Evolutionary conservation across 2,797 vertebrate genomes (phyloP).

Genomic region (Megalops cyprinoides): DNA sequence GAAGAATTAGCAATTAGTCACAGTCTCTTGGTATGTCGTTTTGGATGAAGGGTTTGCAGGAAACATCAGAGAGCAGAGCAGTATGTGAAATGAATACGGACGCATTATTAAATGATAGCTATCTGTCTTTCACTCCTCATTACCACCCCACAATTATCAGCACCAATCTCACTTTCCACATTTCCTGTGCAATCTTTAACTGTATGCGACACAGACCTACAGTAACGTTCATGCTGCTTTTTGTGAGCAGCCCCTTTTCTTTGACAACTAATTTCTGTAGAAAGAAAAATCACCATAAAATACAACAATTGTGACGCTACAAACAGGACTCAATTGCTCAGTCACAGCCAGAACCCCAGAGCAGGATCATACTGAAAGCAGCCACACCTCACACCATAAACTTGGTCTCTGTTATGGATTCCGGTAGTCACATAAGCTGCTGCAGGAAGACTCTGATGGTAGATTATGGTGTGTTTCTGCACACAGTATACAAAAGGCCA

Average conservation of each 20-base stretch:
- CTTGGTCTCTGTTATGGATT: background rate
- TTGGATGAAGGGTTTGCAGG: constrained; percentile 46
- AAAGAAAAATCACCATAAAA: background rate
- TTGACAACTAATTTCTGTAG: background rate
- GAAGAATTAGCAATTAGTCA: constrained; percentile 54
- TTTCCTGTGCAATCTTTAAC: constrained; percentile 38
- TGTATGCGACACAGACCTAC: background rate
- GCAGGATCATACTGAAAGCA: background rate
- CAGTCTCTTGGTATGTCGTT: constrained; percentile 46
- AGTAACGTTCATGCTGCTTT: background rate
- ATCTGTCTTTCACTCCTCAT: constrained; percentile 52
- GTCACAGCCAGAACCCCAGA: no score
- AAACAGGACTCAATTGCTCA: background rate
- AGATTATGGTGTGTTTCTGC: background rate
- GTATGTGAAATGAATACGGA: constrained; percentile 45
- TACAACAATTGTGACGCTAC: background rate
- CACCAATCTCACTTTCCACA: constrained; percentile 50
- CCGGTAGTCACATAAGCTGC: no score
- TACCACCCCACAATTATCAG: constrained; percentile 54
- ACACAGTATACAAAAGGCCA: background rate
- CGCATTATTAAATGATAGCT: constrained; percentile 46
- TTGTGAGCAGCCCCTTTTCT: background rate
- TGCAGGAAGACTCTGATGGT: no score
- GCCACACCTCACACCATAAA: background rate
- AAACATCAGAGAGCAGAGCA: constrained; percentile 42